Evolutionary conservation across 2,797 vertebrate genomes (phyloP), one percentile per base, ranked within the genome.

Genomic region (Sebastes hubbsi): DNA sequence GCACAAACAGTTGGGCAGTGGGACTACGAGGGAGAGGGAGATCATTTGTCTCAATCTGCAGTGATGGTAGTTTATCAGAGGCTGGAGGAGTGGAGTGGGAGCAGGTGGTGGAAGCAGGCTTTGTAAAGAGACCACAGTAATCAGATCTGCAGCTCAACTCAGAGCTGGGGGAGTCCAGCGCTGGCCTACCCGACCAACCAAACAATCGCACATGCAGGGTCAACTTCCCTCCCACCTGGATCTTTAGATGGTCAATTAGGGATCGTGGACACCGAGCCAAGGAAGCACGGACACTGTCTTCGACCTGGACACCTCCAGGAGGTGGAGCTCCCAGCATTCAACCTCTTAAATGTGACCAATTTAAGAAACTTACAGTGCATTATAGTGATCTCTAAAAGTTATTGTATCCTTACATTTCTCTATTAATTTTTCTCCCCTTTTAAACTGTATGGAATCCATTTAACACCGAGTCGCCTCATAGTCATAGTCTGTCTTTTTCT

Each of bases 31-130:
- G 67, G 63, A 90, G 78, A 89, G 71, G 76, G 79, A 80, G 80
- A 90, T 93, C 91, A 91, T 95, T 93, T 92, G 91, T 94, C 91
- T 94, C 90, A 93, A 92, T 94, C 88, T 89, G 77, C 81, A 70
- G 87, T 87, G 88, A 94, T 95, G 93, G 94, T 92, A 83, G 90
- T 94, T 92, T 94, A 91, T 93, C 87, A 88, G 87, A 87, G 76
- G 64, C 83, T 90, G 88, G 81, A 84, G 77, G 83, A 91, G 88
- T 84, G 78, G 80, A 91, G 90, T 87, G 87, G 89, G 87, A 93
- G 90, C 91, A 91, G 89, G 91, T 92, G 92, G 82, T 89, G 86
- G 88, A 90, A 82, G 72, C 65, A 62, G 78, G 83, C 77, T 88
- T 92, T 87, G 87, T 82, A 84, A 90, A 86, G 88, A 89, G 77